These are phyloP conservation scores for Melieria omissa DNA, from an alignment of 2,888 invertebrate species.

Conservation along the genomic window DNA sequence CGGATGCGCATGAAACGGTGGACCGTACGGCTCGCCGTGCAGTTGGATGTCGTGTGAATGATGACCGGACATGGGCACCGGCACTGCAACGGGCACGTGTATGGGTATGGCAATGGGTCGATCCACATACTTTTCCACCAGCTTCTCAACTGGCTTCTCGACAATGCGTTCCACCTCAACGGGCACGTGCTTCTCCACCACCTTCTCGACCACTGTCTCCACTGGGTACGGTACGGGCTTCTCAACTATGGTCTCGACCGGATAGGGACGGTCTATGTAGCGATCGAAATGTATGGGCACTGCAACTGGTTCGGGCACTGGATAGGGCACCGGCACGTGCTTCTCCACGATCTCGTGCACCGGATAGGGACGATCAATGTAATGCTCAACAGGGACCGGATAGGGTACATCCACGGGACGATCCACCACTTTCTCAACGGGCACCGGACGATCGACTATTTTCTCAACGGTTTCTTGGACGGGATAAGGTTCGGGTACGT, in stretches of 20 bases:
- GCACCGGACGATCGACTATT: constrained; percentile 59
- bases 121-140: constrained; percentile 62
- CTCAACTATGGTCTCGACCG: constrained; percentile 65
- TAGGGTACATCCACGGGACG: constrained; percentile 67
- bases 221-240: constrained; percentile 68
- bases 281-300: constrained; percentile 68
- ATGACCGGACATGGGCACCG: constrained; percentile 64
- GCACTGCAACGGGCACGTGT: constrained; percentile 70
- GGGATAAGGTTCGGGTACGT: constrained; percentile 67
- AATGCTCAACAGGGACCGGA: constrained; percentile 59
- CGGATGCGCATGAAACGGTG: constrained; percentile 41
- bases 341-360: constrained; percentile 68
- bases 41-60: neutral
- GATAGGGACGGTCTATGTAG: constrained; percentile 69
- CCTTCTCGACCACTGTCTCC: constrained; percentile 71
- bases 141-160: constrained; percentile 66
- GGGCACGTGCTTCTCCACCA: constrained; percentile 64
- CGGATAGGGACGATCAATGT: constrained; percentile 68
- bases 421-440: constrained; percentile 64
- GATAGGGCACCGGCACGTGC: constrained; percentile 67
- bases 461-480: constrained; percentile 61
- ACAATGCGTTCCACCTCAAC: constrained; percentile 73
- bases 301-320: constrained; percentile 69
- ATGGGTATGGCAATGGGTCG: constrained; percentile 65
- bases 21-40: neutral